Base-by-base conservation (phyloP, 2,888 invertebrate genomes). In the Lasius fuliginosus region DNA sequence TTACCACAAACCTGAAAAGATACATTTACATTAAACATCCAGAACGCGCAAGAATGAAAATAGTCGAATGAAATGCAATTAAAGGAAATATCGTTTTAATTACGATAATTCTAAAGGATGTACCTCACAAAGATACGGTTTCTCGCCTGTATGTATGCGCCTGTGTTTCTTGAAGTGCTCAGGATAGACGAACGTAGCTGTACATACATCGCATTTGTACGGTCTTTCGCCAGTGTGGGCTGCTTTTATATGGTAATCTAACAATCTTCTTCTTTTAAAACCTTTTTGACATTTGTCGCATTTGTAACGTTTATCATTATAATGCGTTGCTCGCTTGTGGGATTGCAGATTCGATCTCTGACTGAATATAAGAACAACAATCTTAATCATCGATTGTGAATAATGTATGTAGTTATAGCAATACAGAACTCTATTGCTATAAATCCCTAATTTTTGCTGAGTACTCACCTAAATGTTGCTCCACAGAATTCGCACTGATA, bases 291-390 rank as follows among this genome's bases (percentile, higher is more conserved):
- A 98, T 60, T 96, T 96, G 1, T 95, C 94, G 92, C 98, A 98
- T 90, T 96, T 96, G 93, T 97, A 97, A 0, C 97, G 95, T 91
- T 97, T 97, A 93, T 97, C 97, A 93, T 97, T 97, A 73, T 97
- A 96, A 93, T 98, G 98, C 0, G 97, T 98, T 1, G 97, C 97
- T 12, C 97, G 96, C 86, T 97, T 96, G 94, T 98, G 98, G 0
- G 97, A 97, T 94, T 97, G 97, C 88, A 98, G 95, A 95, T 98
- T 98, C 53, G 97, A 97, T 33, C 98, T 96, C 95, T 98, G 98
- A 27, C 98, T 97, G 68, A 18, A 58, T 42, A 69, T 56, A 30
- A 49, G 3, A 68, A 40, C 23, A 12, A 0, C 4, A 6, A 58
- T 58, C 12, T 77, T 30, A 75, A 75, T 4, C 27, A 15, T 46